phyloP scores from a whole-genome alignment of 2,113 vertebrate genomes.

The Lophochroa leadbeateri region DNA sequence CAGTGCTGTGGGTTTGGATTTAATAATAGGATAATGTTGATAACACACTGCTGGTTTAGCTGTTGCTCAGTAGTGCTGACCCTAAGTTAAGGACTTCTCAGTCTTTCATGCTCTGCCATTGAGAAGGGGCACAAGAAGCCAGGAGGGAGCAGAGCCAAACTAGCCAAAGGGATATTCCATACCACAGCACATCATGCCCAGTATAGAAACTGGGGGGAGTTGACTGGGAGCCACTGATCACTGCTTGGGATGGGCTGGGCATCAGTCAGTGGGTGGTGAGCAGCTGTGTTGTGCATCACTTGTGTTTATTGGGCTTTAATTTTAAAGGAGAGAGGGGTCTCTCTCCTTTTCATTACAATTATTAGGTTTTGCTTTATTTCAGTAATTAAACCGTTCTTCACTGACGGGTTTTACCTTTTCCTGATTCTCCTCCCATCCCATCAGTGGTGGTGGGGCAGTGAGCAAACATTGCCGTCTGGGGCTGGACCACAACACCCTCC shows the following conservation, averaged over 20 bases:
- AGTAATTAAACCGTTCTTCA: background rate
- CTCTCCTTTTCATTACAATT: background rate
- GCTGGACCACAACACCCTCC: background rate
- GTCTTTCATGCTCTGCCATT: background rate
- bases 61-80: background rate
- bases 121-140: background rate
- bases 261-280: background rate
- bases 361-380: background rate
- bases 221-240: background rate
- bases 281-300: background rate
- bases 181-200: background rate
- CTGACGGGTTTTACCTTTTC: background rate
- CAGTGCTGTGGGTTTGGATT: background rate
- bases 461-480: background rate
- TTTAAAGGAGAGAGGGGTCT: background rate
- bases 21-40: background rate
- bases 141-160: background rate
- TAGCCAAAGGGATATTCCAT: background rate
- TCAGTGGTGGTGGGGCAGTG: background rate
- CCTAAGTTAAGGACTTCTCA: background rate
- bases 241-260: background rate
- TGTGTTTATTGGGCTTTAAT: background rate
- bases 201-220: background rate
- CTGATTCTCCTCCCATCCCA: background rate
- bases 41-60: background rate